These are phyloP conservation scores for Octonoba sinensis DNA, from an alignment of 2,888 invertebrate genomes.

Conservation along the genomic window DNA sequence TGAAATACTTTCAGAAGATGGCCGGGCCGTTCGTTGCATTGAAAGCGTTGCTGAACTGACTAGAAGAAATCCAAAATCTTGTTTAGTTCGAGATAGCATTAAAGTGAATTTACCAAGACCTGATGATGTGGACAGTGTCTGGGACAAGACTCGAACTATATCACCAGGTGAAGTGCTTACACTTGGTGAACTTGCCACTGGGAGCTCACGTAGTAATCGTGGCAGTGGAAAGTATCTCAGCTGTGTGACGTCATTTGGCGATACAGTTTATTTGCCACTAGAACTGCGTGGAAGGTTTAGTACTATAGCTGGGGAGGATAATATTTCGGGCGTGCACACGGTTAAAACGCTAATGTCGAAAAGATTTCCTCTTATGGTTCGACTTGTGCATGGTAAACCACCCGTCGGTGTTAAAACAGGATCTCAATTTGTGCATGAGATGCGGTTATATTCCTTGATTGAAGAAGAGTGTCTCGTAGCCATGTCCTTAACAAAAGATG, in stretches of 20 bases:
- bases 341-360: constrained; percentile 91
- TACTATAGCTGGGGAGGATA: constrained; percentile 90
- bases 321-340: constrained; percentile 94
- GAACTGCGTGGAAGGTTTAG: constrained; percentile 93
- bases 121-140: constrained; percentile 68
- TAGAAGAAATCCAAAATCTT: constrained; percentile 73
- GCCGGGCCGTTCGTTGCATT: constrained; percentile 88
- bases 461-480: constrained; percentile 80
- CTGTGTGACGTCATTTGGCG: constrained; percentile 87
- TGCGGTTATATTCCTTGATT: constrained; percentile 84
- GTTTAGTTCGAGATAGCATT: constrained; percentile 84
- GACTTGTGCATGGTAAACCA: constrained; percentile 90
- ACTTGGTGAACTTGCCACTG: constrained; percentile 75
- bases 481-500: constrained; percentile 84
- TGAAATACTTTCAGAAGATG: constrained; percentile 93
- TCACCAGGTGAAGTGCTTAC: constrained; percentile 86
- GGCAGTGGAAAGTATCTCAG: constrained; percentile 77
- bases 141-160: constrained; percentile 76
- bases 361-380: constrained; percentile 90
- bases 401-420: constrained; percentile 75
- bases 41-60: constrained; percentile 88
- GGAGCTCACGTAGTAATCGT: constrained; percentile 12
- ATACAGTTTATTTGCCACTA: constrained; percentile 84
- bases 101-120: constrained; percentile 75
- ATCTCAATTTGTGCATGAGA: constrained; percentile 81